These are phyloP conservation scores for Dusona sp. DNA, from an alignment of 2,888 invertebrate genomes.

Conservation along the genomic window DNA sequence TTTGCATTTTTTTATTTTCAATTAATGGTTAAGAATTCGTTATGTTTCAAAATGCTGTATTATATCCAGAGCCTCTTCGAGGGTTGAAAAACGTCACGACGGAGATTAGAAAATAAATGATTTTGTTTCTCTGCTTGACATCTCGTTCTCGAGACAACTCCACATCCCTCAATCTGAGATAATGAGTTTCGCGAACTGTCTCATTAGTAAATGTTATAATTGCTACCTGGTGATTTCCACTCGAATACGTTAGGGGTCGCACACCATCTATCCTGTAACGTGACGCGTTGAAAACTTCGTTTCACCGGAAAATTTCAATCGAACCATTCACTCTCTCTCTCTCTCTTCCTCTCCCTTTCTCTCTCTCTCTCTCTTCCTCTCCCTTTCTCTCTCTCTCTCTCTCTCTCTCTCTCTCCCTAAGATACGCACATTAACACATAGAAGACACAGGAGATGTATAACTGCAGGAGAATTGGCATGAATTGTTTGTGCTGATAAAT, in stretches of 20 bases:
- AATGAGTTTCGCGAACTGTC: slow-evolving; percentile 66
- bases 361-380: neutral
- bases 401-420: neutral
- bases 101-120: neutral
- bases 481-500: slow-evolving; percentile 50
- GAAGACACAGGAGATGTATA: neutral
- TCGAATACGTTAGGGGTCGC: slow-evolving; percentile 29
- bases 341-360: too few relatives aligned
- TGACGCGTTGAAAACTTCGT: slow-evolving; percentile 24
- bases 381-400: neutral
- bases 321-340: slow-evolving; percentile 1
- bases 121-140: neutral
- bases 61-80: neutral
- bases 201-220: slow-evolving; percentile 71
- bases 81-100: neutral
- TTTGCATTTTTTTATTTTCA: neutral
- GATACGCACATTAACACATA: neutral
- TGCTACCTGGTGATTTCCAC: slow-evolving; percentile 52
- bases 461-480: neutral
- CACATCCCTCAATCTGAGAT: slow-evolving; percentile 9
- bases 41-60: neutral
- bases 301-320: slow-evolving; percentile 51
- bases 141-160: slow-evolving; percentile 7
- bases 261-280: slow-evolving; percentile 41
- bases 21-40: neutral